Percentiles rank a stretch among this genome's conserved stretches.
Evolutionary conservation across 2,888 invertebrate genomes (phyloP).

Genomic region (Taenaris catops): DNA sequence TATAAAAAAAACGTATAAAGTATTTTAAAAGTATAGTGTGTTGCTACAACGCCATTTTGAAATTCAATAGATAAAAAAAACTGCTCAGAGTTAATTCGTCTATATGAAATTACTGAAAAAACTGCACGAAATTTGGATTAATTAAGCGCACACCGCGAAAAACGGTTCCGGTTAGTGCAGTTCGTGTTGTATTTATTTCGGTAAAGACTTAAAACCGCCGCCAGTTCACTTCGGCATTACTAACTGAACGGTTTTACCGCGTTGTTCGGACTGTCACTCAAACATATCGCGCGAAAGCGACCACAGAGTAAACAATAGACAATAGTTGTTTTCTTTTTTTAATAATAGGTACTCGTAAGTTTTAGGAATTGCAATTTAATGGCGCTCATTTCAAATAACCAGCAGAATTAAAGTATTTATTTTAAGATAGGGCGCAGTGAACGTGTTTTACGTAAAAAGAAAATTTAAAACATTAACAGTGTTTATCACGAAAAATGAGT

Average conservation of each 20-base stretch:
- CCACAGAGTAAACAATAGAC: constrained; percentile 16
- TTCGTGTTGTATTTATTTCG: constrained; percentile 42
- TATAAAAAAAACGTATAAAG: no score
- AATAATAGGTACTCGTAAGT: not conserved
- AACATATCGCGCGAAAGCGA: constrained; percentile 42
- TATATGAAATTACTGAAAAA: no score
- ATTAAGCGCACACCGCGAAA: constrained; percentile 21
- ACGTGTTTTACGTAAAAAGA: constrained; percentile 2
- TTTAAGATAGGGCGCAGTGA: no score
- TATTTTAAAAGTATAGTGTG: no score
- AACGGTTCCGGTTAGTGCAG: constrained; percentile 30
- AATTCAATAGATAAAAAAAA: no score
- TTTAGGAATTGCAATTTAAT: constrained; percentile 22
- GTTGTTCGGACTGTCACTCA: constrained; percentile 31
- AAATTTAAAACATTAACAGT: constrained; percentile 13
- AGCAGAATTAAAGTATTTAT: no score
- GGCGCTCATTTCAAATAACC: constrained; percentile 23
- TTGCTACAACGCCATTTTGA: no score
- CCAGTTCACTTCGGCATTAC: constrained; percentile 37
- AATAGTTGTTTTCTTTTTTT: constrained; percentile 9
- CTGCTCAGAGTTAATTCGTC: no score
- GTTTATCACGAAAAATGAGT: constrained; percentile 27
- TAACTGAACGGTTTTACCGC: constrained; percentile 41
- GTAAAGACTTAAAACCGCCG: constrained; percentile 36
- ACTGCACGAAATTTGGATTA: constrained; percentile 2